Conservation (phyloP, 2,888 invertebrate species). For the Sesia bembeciformis region DNA sequence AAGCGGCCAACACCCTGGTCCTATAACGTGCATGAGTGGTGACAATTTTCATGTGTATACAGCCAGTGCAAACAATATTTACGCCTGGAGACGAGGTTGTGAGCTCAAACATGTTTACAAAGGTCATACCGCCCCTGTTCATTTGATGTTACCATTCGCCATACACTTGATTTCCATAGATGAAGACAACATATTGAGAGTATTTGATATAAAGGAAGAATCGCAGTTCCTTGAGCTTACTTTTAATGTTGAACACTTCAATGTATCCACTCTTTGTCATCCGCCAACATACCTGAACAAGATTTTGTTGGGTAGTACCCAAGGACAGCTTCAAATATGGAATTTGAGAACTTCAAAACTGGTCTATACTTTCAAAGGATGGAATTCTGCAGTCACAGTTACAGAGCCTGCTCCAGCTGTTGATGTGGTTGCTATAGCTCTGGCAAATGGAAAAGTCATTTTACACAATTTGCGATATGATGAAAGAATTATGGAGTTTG, state of each 20-base stretch:
- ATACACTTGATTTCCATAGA: conserved; percentile 91
- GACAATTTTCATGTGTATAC: conserved; percentile 87
- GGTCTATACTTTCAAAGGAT: conserved; percentile 85
- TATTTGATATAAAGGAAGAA: conserved; percentile 90
- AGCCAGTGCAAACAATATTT: conserved; percentile 83
- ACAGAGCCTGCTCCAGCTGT: conserved; percentile 92
- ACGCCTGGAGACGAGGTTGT: conserved; percentile 91
- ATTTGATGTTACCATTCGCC: conserved; percentile 88
- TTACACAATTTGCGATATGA: conserved; percentile 92
- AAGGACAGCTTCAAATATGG: conserved; percentile 91
- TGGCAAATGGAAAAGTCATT: conserved; percentile 86
- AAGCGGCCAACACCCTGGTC: conserved; percentile 85
- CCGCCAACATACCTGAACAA: conserved; percentile 97
- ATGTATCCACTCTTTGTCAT: conserved; percentile 88
- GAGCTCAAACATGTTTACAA: conserved; percentile 87
- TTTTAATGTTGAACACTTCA: conserved; percentile 80
- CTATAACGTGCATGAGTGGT: conserved; percentile 85
- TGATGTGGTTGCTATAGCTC: conserved; percentile 92
- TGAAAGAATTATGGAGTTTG: conserved; percentile 86
- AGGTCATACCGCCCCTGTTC: conserved; percentile 83
- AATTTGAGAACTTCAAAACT: conserved; percentile 86
- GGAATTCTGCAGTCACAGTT: conserved; percentile 81
- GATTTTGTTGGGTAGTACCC: conserved; percentile 88
- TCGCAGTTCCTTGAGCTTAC: conserved; percentile 79
- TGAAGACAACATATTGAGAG: conserved; percentile 80